Evolutionary conservation across 2,113 vertebrate species (phyloP).

Genomic region (Menidia beryllina): DNA sequence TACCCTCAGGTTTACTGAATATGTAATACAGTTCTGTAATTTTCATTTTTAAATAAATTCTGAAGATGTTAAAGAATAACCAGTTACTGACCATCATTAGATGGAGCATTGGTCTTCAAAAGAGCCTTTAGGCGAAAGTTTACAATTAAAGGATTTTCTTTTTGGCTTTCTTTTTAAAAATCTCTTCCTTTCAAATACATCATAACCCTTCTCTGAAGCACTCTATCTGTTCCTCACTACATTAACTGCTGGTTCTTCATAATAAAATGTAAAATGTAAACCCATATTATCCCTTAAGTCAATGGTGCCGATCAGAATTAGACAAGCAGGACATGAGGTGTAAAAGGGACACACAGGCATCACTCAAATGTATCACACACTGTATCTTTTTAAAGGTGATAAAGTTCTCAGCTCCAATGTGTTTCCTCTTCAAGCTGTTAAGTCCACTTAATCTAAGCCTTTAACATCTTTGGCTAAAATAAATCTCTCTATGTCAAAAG

Average conservation of each 20-base stretch:
- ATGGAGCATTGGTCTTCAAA: slow-evolving; percentile 31
- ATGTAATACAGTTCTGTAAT: neutral
- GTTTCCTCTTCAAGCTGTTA: slow-evolving; percentile 35
- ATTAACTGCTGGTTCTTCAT: slow-evolving; percentile 25
- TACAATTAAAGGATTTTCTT: slow-evolving; percentile 9
- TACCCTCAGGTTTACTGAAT: neutral
- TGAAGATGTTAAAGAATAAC: slow-evolving; percentile 4
- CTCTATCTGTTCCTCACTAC: slow-evolving; percentile 23
- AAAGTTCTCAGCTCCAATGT: slow-evolving; percentile 26
- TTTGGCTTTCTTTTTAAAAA: slow-evolving; percentile 41
- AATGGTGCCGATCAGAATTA: slow-evolving; percentile 40
- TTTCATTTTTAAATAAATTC: neutral
- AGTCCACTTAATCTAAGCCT: slow-evolving; percentile 42
- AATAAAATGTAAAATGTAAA: slow-evolving; percentile 48
- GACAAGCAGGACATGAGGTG: slow-evolving; percentile 21
- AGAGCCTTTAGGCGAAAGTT: slow-evolving; percentile 14
- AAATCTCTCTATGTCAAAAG: slow-evolving; percentile 34
- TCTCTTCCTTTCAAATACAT: slow-evolving; percentile 25
- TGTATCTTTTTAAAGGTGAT: slow-evolving; percentile 11
- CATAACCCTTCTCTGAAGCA: slow-evolving; percentile 28
- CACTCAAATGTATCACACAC: slow-evolving; percentile 33
- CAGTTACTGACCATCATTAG: slow-evolving; percentile 53
- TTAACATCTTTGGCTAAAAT: slow-evolving; percentile 49
- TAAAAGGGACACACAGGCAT: slow-evolving; percentile 2
- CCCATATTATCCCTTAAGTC: slow-evolving; percentile 38